Evolutionary conservation across 2,797 vertebrate species (phyloP).

Genomic region (Podarcis lilfordi): DNA sequence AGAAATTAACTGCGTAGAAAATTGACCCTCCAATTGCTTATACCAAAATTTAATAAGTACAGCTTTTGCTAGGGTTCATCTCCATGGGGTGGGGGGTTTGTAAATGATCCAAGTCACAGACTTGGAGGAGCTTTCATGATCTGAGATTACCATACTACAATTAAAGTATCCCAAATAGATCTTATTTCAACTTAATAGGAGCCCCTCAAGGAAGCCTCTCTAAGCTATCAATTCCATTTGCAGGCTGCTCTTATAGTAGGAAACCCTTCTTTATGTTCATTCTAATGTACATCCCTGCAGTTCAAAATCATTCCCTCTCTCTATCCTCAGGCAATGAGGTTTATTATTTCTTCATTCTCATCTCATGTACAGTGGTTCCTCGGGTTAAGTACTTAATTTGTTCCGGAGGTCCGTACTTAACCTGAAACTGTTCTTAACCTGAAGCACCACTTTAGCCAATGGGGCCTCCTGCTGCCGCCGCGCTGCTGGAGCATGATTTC

Average conservation of each 20-base stretch:
- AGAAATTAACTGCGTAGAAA: too few relatives aligned
- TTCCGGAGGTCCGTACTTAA: too few relatives aligned
- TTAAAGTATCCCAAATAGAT: neutral
- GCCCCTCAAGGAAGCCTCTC: neutral
- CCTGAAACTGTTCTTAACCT: too few relatives aligned
- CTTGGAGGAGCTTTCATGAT: neutral
- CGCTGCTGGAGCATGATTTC: too few relatives aligned
- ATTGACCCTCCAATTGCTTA: neutral
- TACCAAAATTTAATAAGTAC: neutral
- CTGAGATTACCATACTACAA: neutral
- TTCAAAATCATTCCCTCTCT: neutral
- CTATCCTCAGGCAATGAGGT: too few relatives aligned
- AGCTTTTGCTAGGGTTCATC: neutral
- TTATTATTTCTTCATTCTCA: neutral
- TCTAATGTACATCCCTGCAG: neutral
- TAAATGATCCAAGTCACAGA: neutral
- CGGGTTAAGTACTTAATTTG: too few relatives aligned
- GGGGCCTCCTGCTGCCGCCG: too few relatives aligned
- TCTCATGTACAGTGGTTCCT: too few relatives aligned
- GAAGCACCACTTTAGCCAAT: too few relatives aligned
- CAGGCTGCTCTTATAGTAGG: neutral
- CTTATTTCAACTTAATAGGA: neutral
- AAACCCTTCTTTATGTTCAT: neutral
- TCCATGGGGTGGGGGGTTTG: neutral
- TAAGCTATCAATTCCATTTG: neutral